Evolutionary conservation across 2,113 vertebrate species (phyloP).

Genomic region (Verasper variegatus): DNA sequence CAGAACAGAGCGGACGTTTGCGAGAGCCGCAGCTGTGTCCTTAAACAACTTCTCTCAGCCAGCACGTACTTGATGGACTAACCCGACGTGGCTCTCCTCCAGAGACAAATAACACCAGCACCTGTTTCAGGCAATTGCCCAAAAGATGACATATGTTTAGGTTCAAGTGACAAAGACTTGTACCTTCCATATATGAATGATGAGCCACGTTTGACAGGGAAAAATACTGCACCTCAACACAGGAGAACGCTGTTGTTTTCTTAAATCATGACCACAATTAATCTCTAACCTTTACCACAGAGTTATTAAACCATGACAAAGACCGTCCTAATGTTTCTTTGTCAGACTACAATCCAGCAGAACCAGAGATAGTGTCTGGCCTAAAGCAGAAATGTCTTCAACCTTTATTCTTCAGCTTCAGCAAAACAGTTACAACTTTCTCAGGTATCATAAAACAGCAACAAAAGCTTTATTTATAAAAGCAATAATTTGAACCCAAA

Average conservation of each 20-base stretch:
- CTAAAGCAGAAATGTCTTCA: too few species aligned
- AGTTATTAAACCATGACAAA: not conserved
- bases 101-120: not conserved
- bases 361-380: too few species aligned
- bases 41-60: conserved; percentile 7
- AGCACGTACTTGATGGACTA: conserved; percentile 2
- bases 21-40: conserved; percentile 6
- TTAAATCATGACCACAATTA: not conserved
- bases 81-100: not conserved
- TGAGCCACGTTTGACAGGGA: not conserved
- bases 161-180: not conserved
- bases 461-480: not conserved
- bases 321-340: not conserved
- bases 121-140: not conserved
- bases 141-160: not conserved
- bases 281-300: not conserved
- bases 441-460: not conserved
- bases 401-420: not conserved
- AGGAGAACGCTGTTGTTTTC: not conserved
- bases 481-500: not conserved
- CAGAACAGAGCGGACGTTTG: not conserved
- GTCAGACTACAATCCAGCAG: too few species aligned
- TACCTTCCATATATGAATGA: not conserved
- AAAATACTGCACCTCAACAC: not conserved
- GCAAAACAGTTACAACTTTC: not conserved